These are phyloP conservation scores for Sceloporus tristichus DNA, from an alignment of 2,113 vertebrate species.

Conservation along the genomic window DNA sequence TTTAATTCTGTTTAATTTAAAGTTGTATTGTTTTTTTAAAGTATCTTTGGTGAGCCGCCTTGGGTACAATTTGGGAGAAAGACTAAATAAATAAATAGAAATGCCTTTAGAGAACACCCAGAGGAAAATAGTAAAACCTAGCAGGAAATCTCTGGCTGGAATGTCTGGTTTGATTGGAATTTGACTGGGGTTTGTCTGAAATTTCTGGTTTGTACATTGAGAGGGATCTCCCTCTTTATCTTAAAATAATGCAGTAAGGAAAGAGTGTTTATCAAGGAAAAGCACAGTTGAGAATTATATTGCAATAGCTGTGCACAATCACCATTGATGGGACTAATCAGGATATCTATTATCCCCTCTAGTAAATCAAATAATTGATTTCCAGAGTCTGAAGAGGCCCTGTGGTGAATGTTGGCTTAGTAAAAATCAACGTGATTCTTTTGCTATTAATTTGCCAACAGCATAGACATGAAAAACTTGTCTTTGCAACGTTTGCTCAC, in stretches of 20 bases:
- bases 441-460: slow-evolving; percentile 7
- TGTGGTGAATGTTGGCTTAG: neutral
- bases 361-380: slow-evolving; percentile 3
- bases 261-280: neutral
- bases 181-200: neutral
- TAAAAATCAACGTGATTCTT: neutral
- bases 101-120: too few relatives aligned
- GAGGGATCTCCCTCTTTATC: too few relatives aligned
- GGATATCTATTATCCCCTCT: neutral
- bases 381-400: neutral
- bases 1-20: too few relatives aligned
- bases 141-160: too few relatives aligned
- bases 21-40: too few relatives aligned
- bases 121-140: too few relatives aligned
- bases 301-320: neutral
- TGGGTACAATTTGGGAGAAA: too few relatives aligned
- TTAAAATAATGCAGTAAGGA: neutral
- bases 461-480: neutral
- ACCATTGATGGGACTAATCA: neutral
- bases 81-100: too few relatives aligned
- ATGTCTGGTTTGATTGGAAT: too few relatives aligned
- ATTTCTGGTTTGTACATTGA: neutral
- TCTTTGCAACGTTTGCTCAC: neutral
- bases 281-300: neutral
- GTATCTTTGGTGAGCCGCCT: too few relatives aligned